Base-by-base conservation (phyloP, 2,888 invertebrate genomes). In the Eupithecia pulchellata region DNA sequence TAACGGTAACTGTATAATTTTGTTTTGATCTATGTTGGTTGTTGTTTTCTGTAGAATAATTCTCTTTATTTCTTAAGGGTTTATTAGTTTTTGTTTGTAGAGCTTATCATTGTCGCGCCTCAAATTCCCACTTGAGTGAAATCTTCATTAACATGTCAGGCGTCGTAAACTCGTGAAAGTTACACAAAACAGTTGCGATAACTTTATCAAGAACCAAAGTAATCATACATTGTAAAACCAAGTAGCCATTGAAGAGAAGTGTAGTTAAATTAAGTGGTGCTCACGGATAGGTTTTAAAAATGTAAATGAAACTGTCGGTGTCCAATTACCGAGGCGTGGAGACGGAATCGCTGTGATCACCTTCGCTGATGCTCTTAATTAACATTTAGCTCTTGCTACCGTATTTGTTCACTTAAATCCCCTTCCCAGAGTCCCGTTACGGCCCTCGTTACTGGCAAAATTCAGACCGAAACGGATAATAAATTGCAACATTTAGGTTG, bases 331-430 rank as follows among this genome's bases (percentile, higher is more conserved):
- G 67, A 66, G 81, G 73, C 74, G 70, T 71, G 72, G 67, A 64
- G 74, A 73, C 72, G 68, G 79, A 79, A 83, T 84, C 85, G 83
- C 82, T 81, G 81, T 83, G 91, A 92, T 92, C 91, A 86, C 87
- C 87, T 86, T 81, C 71, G 75, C 79, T 84, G 91, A 90, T 91
- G 89, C 82, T 88, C 87, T 91, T 91, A 92, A 92, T 93, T 92
- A 92, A 90, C 88, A 88, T 91, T 90, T 86, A 88, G 83, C 85
- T 88, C 84, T 84, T 83, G 89, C 90, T 91, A 89, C 90, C 85
- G 89, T 89, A 88, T 89, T 86, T 84, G 82, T 79, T 80, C 78
- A 79, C 81, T 86, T 86, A 84, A 86, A 85, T 85, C 84, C 85
- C 81, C 80, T 71, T 84, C 80, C 84, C 79, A 73, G 69, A 77